A percentile compares a stretch with the other conserved stretches of the same genome.
Conservation (phyloP, 2,888 invertebrate species). For the Ormyrus rosae region DNA sequence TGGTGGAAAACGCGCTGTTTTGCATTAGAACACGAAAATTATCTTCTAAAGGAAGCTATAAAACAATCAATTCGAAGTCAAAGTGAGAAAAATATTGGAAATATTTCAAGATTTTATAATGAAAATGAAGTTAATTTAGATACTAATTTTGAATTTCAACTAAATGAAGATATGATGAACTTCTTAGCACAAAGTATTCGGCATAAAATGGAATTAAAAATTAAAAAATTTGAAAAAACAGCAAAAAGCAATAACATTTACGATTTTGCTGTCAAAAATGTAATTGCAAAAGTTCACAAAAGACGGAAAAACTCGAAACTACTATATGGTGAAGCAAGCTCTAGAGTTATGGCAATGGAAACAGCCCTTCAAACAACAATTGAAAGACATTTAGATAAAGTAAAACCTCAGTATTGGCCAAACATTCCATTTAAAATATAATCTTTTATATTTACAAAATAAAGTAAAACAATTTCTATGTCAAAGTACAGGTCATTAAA, state of each 20-base stretch:
- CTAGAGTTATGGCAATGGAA: conserved; percentile 85
- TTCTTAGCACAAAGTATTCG: conserved; percentile 80
- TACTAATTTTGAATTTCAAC: conserved; percentile 77
- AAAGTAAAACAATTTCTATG: no score
- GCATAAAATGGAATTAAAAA: conserved; percentile 76
- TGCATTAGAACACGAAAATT: conserved; percentile 71
- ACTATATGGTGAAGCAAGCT: conserved; percentile 82
- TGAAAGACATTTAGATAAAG: conserved; percentile 80
- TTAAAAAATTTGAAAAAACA: conserved; percentile 56
- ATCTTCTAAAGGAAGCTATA: conserved; percentile 63
- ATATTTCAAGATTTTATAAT: conserved; percentile 56
- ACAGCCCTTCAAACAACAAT: conserved; percentile 82
- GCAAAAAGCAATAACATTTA: conserved; percentile 48
- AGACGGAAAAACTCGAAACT: conserved; percentile 75
- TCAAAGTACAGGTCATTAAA: no score
- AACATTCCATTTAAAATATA: conserved; percentile 80
- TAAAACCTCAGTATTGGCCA: conserved; percentile 84
- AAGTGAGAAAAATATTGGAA: conserved; percentile 39
- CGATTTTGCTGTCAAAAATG: conserved; percentile 58
- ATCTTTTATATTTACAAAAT: not conserved
- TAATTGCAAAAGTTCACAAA: conserved; percentile 68
- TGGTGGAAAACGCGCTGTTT: conserved; percentile 73
- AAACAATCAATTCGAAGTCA: conserved; percentile 57
- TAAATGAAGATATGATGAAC: conserved; percentile 81
- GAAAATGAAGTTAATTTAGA: conserved; percentile 65